Conservation (phyloP, 2,888 invertebrate species). For the Lagria hirta region DNA sequence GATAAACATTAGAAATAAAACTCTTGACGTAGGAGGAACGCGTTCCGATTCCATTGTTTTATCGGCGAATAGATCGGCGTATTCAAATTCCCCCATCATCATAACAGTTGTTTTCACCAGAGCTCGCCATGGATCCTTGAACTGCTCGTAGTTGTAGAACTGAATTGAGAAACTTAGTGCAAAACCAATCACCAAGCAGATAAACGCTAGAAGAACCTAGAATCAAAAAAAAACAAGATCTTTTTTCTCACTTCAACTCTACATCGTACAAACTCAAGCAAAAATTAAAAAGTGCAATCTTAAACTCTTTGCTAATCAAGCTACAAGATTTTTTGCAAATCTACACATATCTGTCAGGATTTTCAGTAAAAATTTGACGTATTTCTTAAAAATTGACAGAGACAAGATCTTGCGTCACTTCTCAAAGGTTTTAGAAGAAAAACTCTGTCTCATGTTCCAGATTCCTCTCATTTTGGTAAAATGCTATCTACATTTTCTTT, state of each 20-base stretch:
- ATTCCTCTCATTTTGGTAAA: no score
- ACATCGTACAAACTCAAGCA: no score
- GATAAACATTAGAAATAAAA: conserved; percentile 57
- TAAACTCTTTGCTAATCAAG: not conserved
- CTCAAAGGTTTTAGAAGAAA: no score
- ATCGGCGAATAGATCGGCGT: conserved; percentile 51
- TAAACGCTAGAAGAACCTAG: conserved; percentile 57
- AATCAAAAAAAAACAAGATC: conserved; percentile 23
- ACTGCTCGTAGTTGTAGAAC: conserved; percentile 54
- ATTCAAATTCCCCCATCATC: conserved; percentile 63
- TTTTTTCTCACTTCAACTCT: conserved; percentile 1
- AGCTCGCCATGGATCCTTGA: conserved; percentile 51
- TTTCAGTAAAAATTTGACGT: no score
- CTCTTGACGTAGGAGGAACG: conserved; percentile 47
- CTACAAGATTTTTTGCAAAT: no score
- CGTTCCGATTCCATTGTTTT: conserved; percentile 24
- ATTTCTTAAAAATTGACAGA: no score
- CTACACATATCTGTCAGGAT: no score
- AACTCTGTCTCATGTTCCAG: no score
- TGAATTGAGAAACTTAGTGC: conserved; percentile 59
- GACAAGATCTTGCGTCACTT: no score
- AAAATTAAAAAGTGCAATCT: no score
- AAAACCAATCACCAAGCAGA: conserved; percentile 59
- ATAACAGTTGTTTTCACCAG: conserved; percentile 59
- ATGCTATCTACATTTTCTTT: no score